Evolutionary conservation across 2,113 vertebrate species (phyloP).

Genomic region (Falcunculus frontatus): DNA sequence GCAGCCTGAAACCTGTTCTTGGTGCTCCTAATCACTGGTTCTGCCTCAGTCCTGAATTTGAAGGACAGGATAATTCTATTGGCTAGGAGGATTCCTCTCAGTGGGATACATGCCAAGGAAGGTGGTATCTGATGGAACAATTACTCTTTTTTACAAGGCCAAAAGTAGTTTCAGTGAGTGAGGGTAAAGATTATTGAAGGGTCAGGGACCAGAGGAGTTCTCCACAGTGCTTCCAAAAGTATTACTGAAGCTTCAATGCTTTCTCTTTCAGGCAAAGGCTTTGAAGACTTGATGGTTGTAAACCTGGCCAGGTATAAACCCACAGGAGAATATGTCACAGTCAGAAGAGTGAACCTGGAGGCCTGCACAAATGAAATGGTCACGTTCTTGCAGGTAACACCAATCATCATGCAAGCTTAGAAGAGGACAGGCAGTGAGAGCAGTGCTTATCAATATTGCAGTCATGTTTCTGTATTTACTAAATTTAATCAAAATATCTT

Average conservation of each 20-base stretch:
- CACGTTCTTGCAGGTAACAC: constrained; percentile 87
- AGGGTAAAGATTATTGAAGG: background rate
- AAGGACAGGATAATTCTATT: background rate
- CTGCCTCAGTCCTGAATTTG: background rate
- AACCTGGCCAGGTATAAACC: constrained; percentile 90
- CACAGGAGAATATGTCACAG: constrained; percentile 86
- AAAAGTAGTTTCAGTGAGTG: background rate
- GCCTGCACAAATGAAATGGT: constrained; percentile 97
- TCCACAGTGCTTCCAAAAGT: background rate
- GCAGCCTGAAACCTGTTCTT: background rate
- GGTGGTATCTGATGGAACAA: background rate
- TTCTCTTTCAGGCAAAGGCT: constrained; percentile 83
- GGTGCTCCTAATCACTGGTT: background rate
- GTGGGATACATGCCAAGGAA: background rate
- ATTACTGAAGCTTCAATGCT: background rate
- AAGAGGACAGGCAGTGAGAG: background rate
- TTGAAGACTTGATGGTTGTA: constrained; percentile 93
- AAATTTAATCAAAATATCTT: background rate
- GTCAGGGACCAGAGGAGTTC: background rate
- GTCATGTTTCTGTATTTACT: background rate
- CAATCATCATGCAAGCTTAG: background rate
- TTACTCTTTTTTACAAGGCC: background rate
- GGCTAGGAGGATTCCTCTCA: background rate
- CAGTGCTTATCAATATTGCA: background rate
- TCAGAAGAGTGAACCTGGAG: constrained; percentile 91